Evolutionary conservation across 2,888 invertebrate genomes (phyloP), one percentile per base, ranked within the genome.

Genomic region (Thecocarcelia acutangulata): DNA sequence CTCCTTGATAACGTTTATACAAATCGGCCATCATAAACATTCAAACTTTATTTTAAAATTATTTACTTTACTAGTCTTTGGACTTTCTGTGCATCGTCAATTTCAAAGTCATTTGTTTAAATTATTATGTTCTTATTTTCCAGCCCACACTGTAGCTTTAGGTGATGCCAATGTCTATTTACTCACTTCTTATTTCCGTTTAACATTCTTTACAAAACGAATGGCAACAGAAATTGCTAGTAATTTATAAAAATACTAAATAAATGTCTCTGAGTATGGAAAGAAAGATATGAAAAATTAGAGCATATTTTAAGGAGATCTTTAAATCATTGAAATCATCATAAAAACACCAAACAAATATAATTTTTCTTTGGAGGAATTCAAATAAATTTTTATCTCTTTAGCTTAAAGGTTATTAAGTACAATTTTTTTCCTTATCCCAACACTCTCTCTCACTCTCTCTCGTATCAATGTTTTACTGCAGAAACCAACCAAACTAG

Each of bases 371-470:
- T 54, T 44, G 33, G 11, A 15, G 12, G 50, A 64, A 42, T 58
- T 44, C 17, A 33, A 58, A 48, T 4, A 61, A 46, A 64, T 56
- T 21, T 69, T 46, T 59, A 69, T 77, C 48, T 42, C 21, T 64
- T 64, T 66, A 9, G 44, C 64, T 72, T 42, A 64, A 54, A 40
- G 50, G 15, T 37, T 72, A 50, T 72, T 78, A 72, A 78, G 72
- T 64, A 72, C 50, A 72, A 78, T 72, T 66, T 63, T 58, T 33
- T 64, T 33, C 21, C 21, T 72, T 72, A 78, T 78, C 70, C 15
- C 28, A 42, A 42, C 66, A 50, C 13, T 52, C 9, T 13, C n/a
- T n/a, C n/a, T n/a, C n/a, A n/a, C n/a, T n/a, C n/a, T n/a, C n/a
- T n/a, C n/a, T n/a, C n/a, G n/a, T n/a, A 64, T 58, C 75, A 46